Percentiles rank a stretch among this genome's conserved stretches.
phyloP scores from a whole-genome alignment of 2,888 invertebrate species.

The Ctenicera cuprea region DNA sequence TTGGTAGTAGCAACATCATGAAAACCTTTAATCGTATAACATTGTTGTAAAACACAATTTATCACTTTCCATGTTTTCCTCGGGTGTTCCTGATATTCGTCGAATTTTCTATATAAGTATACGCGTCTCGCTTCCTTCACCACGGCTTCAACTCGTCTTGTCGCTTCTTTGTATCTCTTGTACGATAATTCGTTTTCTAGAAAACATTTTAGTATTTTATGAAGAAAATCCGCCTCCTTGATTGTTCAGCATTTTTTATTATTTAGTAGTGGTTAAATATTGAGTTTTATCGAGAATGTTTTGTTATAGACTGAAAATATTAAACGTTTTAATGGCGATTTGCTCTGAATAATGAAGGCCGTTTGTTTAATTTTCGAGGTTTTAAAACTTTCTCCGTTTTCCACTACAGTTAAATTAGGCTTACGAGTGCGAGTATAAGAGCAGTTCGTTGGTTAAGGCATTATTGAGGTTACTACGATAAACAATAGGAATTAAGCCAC shows the following conservation, averaged over 20 bases:
- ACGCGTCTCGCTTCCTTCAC: background rate
- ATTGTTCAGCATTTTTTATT: background rate
- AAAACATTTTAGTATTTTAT: constrained; percentile 16
- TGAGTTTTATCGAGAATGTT: background rate
- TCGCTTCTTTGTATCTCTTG: background rate
- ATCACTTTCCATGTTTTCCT: constrained; percentile 26
- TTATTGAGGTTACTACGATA: no score
- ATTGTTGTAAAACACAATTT: constrained; percentile 10
- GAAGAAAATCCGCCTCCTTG: constrained; percentile 12
- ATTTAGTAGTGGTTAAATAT: background rate
- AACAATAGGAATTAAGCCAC: no score
- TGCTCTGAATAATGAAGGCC: background rate
- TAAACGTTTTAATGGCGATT: background rate
- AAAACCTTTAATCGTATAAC: background rate
- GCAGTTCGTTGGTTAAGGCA: no score
- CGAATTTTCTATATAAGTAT: constrained; percentile 6
- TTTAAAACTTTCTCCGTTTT: no score
- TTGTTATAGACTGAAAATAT: no score
- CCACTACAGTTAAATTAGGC: no score
- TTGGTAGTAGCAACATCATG: no score
- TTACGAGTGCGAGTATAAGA: no score
- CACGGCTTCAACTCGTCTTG: background rate
- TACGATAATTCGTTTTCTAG: background rate
- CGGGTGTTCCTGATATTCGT: constrained; percentile 8
- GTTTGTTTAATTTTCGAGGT: no score